Evolutionary conservation across 2,113 vertebrate species (phyloP), one percentile per base, ranked within the genome.

Genomic region (Pelmatolapia mariae): DNA sequence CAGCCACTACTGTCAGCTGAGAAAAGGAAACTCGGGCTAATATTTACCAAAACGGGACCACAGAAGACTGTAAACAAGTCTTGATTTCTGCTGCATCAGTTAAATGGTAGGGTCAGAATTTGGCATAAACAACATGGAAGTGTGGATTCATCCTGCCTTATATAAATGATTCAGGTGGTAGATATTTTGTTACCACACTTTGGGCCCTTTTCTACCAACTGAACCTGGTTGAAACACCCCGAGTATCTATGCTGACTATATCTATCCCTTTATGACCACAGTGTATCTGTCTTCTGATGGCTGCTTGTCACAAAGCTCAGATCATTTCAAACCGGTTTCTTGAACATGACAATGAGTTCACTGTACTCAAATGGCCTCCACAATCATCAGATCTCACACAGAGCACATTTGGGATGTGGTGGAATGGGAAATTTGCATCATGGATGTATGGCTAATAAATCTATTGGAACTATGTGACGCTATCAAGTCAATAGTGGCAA

Each of bases 111-210:
- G 11, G 36, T 1, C 63, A 40, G 63, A 68, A 15, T 40, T 15
- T 68, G 63, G 19, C 36, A 68, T 68, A 68, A 68, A 38, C 7
- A 40, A 40, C 63, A 68, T 40, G 63, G n/a, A 43, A 71, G n/a
- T 43, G 5, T 47, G 40, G 15, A 18, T 73, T 5, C 22, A 47
- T 45, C 0, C 24, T 73, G 0, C 68, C 15, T 73, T 73, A 12
- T 7, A 29, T 29, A 16, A 73, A 47, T 10, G 13, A 45, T 73
- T 73, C 38, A 45, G 68, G 13, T 73, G 38, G 13, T 73, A 9
- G 63, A 68, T 24, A 68, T 68, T 68, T 68, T 15, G 11, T 40
- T 68, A 15, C 36, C 63, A 68, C 36, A 40, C 12, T 22, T 66
- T 38, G 57, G 29, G 57, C 29, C 57, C 57, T 33, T 66, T 66